Conservation (phyloP, 2,113 vertebrate species). For the Hepsetus odoe region DNA sequence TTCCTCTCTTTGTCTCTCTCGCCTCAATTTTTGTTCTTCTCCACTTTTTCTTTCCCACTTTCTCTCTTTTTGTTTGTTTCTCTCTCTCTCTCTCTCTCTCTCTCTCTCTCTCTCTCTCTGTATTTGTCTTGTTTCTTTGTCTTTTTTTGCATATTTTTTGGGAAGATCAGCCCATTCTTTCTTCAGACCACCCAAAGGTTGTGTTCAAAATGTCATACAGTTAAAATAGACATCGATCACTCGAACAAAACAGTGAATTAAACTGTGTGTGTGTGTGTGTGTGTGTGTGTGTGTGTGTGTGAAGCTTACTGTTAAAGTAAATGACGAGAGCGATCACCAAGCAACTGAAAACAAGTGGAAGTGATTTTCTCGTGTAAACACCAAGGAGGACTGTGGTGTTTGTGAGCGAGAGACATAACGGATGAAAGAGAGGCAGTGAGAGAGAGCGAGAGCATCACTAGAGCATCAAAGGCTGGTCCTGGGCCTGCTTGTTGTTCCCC, state of each 20-base stretch:
- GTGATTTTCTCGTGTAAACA: slow-evolving; percentile 71
- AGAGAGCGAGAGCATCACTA: not conserved
- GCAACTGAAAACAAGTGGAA: slow-evolving; percentile 63
- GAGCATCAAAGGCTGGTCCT: too few relatives aligned
- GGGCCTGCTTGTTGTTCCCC: not conserved
- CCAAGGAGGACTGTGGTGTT: slow-evolving; percentile 2
- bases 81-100: not conserved
- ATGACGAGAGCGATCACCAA: slow-evolving; percentile 27
- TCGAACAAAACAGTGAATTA: slow-evolving; percentile 22
- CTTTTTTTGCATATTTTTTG: slow-evolving; percentile 34
- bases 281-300: not conserved
- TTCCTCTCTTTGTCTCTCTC: too few relatives aligned
- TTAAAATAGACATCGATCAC: not conserved
- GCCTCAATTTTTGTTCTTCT: too few relatives aligned
- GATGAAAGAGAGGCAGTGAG: not conserved
- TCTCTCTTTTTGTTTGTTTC: slow-evolving; percentile 17
- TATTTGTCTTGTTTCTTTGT: slow-evolving; percentile 3
- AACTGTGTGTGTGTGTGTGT: not conserved
- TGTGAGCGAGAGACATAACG: not conserved
- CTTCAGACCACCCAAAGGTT: slow-evolving; percentile 54
- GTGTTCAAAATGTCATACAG: slow-evolving; percentile 12
- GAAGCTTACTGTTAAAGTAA: not conserved
- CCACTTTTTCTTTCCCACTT: too few relatives aligned
- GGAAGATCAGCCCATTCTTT: not conserved
- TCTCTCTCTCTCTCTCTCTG: slow-evolving; percentile 28